phyloP scores from a whole-genome alignment of 2,113 vertebrate genomes.

The Tylochromis polylepis region DNA sequence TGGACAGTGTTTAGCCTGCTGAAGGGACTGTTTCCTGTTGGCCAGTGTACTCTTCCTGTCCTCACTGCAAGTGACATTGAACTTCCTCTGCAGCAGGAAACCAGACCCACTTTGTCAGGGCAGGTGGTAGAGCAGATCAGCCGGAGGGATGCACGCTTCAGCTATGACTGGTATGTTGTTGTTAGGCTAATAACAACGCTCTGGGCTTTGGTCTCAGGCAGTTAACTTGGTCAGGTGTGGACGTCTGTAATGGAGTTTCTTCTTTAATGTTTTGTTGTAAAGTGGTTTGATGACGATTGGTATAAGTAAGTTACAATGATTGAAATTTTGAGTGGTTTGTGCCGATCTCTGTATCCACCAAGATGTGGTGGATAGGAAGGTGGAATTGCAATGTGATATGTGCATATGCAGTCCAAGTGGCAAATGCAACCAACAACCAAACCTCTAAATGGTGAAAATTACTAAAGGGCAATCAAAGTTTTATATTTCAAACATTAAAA shows the following conservation, averaged over 20 bases:
- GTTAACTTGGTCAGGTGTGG: not conserved
- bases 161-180: not conserved
- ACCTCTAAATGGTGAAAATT: not conserved
- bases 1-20: conserved; percentile 36
- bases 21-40: conserved; percentile 54
- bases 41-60: conserved; percentile 52
- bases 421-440: not conserved
- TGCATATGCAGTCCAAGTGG: not conserved
- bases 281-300: not conserved
- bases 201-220: not conserved
- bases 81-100: conserved; percentile 63
- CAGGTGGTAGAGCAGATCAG: not conserved
- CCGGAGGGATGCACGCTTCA: not conserved
- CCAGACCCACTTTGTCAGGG: not conserved
- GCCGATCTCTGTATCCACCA: not conserved
- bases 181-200: not conserved
- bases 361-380: too few species aligned
- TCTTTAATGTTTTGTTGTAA: not conserved
- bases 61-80: conserved; percentile 32
- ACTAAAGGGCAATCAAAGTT: too few species aligned
- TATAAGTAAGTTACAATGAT: not conserved
- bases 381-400: not conserved
- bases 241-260: not conserved
- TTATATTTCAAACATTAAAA: too few species aligned
- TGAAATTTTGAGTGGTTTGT: not conserved